Base-by-base conservation (phyloP, 53 echinoderm and acorn worm species). In the Echinometra lucunter region DNA sequence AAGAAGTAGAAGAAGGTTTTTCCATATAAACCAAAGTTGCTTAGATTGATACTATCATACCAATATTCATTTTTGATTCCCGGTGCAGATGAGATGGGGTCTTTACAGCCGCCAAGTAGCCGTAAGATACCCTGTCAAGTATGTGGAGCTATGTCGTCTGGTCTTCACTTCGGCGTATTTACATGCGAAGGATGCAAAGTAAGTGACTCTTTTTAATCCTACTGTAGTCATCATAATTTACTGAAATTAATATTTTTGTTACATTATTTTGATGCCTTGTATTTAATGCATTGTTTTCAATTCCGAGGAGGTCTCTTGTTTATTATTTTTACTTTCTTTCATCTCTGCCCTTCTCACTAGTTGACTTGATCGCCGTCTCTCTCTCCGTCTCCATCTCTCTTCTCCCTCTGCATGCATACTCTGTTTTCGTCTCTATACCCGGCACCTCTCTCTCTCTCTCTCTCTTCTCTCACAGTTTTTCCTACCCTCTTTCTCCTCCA, bases 121-220 rank as follows among this genome's bases (percentile, higher is more conserved):
- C 96, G 97, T 83, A 98, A 97, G 92, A 98, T 98, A 9, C 91
- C 96, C 23, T 98, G 98, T 69, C 97, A 98, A 60, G 98, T 98
- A 3, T 98, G 98, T 92, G 98, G 98, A 13, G 98, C 97, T 19
- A 85, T 97, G 92, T 97, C 98, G 49, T 97, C 97, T n/a, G 98
- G 98, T 45, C 96, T 98, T n/a, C 98, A 98, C 88, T 98, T 98
- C 95, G 98, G 98, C 15, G 98, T 98, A 9, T 98, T 97, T 74
- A 98, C 98, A 27, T 98, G 98, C 66, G 98, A 98, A 92, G 98
- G 98, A 91, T 98, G 98, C 94, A 98, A 98, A 96, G 98, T 98
- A 97, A 94, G 0, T 21, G 17, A n/a, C n/a, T 53, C 13, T 49
- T 53, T n/a, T n/a, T n/a, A n/a, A n/a, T n/a, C n/a, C n/a, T n/a